Conservation (phyloP, 2,113 vertebrate genomes). For the Gobio gobio region DNA sequence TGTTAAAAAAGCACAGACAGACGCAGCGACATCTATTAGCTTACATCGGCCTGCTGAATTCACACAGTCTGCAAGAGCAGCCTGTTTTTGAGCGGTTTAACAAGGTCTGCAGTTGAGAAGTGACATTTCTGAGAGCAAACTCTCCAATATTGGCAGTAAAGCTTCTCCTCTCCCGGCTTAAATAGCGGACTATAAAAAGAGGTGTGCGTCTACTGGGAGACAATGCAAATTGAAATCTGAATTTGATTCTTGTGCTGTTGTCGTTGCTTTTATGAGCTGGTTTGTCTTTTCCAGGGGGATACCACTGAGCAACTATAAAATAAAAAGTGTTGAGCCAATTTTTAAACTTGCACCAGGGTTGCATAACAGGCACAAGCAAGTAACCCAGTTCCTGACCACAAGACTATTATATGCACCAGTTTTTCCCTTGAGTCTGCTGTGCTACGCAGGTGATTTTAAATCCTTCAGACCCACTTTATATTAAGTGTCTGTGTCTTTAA, state of each 20-base stretch:
- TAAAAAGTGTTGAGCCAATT: conserved; percentile 57
- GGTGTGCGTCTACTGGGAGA: conserved; percentile 61
- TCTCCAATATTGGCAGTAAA: conserved; percentile 69
- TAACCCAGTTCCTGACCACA: conserved; percentile 46
- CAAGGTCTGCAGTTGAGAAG: conserved; percentile 63
- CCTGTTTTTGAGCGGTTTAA: conserved; percentile 69
- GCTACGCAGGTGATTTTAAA: conserved; percentile 12
- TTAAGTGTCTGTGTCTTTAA: not conserved
- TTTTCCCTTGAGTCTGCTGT: conserved; percentile 6
- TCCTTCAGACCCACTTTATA: not conserved
- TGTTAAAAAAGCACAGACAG: conserved; percentile 66
- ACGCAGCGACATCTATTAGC: conserved; percentile 64
- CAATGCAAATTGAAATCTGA: conserved; percentile 69
- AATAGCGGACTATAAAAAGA: conserved; percentile 69
- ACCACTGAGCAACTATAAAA: conserved; percentile 73
- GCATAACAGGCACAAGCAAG: conserved; percentile 61
- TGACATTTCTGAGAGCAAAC: conserved; percentile 67
- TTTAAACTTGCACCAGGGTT: conserved; percentile 65
- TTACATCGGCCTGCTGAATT: conserved; percentile 67
- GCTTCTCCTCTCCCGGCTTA: conserved; percentile 62
- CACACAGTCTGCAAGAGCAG: conserved; percentile 66
- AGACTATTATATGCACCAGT: conserved; percentile 47
- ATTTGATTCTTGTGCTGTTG: conserved; percentile 61
- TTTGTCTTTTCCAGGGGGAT: conserved; percentile 68
- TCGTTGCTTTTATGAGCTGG: conserved; percentile 69